A percentile compares a stretch with the other conserved stretches of the same genome.
Conservation (phyloP, 2,797 vertebrate species). For the Etheostoma nigrum region DNA sequence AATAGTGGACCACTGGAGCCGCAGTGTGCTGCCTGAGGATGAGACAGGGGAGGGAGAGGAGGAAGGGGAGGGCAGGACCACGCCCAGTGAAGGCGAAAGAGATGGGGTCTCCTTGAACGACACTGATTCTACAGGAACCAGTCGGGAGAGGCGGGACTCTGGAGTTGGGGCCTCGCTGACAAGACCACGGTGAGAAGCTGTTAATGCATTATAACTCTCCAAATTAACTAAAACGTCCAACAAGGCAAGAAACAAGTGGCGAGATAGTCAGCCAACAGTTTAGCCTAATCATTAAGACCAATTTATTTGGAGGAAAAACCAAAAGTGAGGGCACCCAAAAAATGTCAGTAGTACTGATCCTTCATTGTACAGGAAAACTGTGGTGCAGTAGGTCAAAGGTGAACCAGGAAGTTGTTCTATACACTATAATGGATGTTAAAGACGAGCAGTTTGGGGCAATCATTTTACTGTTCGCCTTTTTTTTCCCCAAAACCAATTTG, state of each 20-base stretch:
- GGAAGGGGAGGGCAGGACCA: constrained; percentile 88
- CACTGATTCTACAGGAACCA: constrained; percentile 88
- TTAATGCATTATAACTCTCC: neutral
- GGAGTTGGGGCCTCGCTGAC: constrained; percentile 98
- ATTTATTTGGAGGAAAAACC: neutral
- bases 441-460: neutral
- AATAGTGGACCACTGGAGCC: constrained; percentile 95
- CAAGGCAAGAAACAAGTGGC: neutral
- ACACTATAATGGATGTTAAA: neutral
- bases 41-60: constrained; percentile 77
- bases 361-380: neutral
- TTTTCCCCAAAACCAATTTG: neutral
- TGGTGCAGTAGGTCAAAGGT: neutral
- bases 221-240: neutral
- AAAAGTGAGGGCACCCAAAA: neutral
- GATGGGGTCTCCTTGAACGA: constrained; percentile 93
- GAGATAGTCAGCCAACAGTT: neutral
- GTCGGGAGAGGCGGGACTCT: constrained; percentile 94
- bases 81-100: constrained; percentile 92
- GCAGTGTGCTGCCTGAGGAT: constrained; percentile 86
- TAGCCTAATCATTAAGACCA: neutral
- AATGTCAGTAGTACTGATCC: neutral
- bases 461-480: neutral
- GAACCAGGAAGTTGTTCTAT: neutral
- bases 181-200: constrained; percentile 90